These are phyloP conservation scores for Holacanthella duospinosa DNA, from an alignment of 2,888 invertebrate genomes.

Conservation along the genomic window DNA sequence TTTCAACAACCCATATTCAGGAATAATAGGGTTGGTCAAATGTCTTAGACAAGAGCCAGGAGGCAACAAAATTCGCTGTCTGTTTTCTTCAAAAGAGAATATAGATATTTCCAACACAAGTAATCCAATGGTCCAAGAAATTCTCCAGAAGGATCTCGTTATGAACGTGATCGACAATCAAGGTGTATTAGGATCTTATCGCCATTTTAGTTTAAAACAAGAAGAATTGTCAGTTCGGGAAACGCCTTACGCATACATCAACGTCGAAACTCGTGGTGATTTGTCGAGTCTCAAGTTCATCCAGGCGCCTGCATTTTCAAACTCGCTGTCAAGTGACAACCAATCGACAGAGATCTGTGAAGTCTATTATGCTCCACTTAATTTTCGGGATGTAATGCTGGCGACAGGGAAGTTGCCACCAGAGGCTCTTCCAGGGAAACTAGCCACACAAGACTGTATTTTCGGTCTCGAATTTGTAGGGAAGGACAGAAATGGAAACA, in stretches of 20 bases:
- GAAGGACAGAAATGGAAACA: constrained; percentile 40
- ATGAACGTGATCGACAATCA: constrained; percentile 36
- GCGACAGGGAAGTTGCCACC: constrained; percentile 92
- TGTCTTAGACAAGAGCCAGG: constrained; percentile 46
- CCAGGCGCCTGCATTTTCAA: constrained; percentile 45
- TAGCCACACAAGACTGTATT: constrained; percentile 56
- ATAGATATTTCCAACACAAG: neutral
- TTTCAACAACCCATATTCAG: constrained; percentile 41
- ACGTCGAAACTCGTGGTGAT: constrained; percentile 69
- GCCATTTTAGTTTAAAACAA: no score
- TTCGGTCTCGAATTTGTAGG: constrained; percentile 53
- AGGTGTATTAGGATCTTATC: constrained; percentile 63
- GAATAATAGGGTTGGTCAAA: constrained; percentile 47
- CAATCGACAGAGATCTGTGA: constrained; percentile 41
- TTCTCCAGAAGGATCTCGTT: constrained; percentile 11
- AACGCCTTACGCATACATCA: constrained; percentile 60
- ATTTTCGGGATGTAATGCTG: constrained; percentile 92
- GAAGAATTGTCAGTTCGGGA: no score
- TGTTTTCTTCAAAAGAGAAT: neutral
- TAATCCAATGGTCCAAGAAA: neutral
- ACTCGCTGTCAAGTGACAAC: neutral
- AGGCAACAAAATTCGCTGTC: constrained; percentile 42
- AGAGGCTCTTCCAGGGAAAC: constrained; percentile 70
- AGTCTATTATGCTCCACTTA: constrained; percentile 67
- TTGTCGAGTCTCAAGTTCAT: constrained; percentile 72